Conservation (phyloP, 2,113 vertebrate genomes). For the Myotis yumanensis region DNA sequence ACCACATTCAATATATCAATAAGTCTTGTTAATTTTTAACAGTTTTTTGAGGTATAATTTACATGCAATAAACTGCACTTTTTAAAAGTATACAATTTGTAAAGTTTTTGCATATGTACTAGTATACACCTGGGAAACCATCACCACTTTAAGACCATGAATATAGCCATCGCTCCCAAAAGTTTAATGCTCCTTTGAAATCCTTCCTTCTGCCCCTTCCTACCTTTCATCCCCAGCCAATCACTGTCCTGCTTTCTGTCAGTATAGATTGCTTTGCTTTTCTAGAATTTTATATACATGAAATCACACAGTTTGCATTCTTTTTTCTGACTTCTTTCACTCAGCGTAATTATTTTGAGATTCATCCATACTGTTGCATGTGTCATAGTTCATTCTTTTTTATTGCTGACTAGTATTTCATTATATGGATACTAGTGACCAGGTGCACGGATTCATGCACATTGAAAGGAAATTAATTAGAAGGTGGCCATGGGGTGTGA, state of each 20-base stretch:
- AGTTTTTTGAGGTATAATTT: neutral
- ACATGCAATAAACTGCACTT: neutral
- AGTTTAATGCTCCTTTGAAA: neutral
- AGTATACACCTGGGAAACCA: neutral
- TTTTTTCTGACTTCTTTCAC: neutral
- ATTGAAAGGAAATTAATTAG: no score
- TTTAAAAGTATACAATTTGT: neutral
- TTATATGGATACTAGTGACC: no score
- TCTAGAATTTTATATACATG: neutral
- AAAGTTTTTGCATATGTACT: neutral
- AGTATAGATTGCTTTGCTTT: neutral
- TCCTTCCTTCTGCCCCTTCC: neutral
- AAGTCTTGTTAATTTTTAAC: neutral
- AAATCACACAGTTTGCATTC: neutral
- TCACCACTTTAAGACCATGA: neutral
- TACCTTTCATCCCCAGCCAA: neutral
- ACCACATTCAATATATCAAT: neutral
- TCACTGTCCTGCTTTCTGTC: neutral
- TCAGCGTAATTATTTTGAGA: neutral
- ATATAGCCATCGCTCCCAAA: neutral
- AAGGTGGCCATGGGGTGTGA: no score
- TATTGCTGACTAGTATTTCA: neutral
- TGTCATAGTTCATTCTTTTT: neutral
- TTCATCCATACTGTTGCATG: neutral
- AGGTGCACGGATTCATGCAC: no score